Evolutionary conservation across 2,888 invertebrate genomes (phyloP), one percentile per base, ranked within the genome.

Genomic region (Eupithecia exiguata): DNA sequence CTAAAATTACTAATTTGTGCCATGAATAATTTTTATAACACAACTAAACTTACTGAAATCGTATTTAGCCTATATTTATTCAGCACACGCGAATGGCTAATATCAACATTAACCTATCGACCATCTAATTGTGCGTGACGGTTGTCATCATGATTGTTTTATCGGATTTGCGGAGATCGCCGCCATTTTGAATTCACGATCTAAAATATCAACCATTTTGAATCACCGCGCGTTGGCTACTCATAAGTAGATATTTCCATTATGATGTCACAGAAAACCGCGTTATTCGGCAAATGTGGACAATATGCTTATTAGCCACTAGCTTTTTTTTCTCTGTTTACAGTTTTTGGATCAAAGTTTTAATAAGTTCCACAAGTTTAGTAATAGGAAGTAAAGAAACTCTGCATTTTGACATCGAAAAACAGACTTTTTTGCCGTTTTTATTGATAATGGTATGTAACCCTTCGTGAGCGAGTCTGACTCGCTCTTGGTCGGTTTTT

Each of bases 101-200:
- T n/a, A 49, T 43, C 5, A 46, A 18, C 12, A 18, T 46, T 6
- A 5, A 46, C 5, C 6, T 18, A 46, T 46, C 5, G 5, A 5
- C 46, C 46, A 1, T 6, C n/a, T 49, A 18, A 49, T 49, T 49
- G 18, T 49, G 49, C 49, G 49, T 49, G 49, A 0, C n/a, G 7
- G 49, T 49, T 49, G n/a, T 49, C n/a, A 49, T 9, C n/a, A 49
- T 49, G 49, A 49, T 46, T 49, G n/a, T 3, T 49, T 49, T 49
- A 49, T 49, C n/a, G 14, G n/a, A 49, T 49, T 49, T n/a, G 49
- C n/a, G 49, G 49, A 49, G 49, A n/a, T 49, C n/a, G 49, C n/a
- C 0, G 49, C n/a, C 49, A 49, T 49, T 49, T 49, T n/a, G 9
- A n/a, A n/a, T n/a, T 49, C 49, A n/a, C 3, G n/a, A 49, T 16